A percentile compares a stretch with the other conserved stretches of the same genome.
phyloP scores from a whole-genome alignment of 1,140 invertebrate species.

The Bombyx mori region DNA sequence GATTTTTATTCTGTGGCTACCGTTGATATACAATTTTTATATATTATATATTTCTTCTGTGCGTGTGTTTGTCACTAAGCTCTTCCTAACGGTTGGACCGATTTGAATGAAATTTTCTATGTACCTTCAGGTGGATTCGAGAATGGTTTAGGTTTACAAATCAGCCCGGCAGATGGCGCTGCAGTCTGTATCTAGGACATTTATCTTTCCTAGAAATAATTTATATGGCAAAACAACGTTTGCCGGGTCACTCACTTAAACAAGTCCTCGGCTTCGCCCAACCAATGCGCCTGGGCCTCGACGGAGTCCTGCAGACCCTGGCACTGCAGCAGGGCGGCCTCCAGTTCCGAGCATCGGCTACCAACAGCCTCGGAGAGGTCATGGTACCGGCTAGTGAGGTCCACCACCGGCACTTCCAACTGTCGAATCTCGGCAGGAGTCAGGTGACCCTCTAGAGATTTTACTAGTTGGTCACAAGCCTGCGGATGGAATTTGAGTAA shows the following conservation, averaged over 20 bases:
- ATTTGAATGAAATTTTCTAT: too few relatives aligned
- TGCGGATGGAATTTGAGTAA: slow-evolving; percentile 26
- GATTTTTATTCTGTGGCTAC: too few relatives aligned
- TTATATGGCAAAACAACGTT: too few relatives aligned
- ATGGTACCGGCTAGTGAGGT: slow-evolving; percentile 83
- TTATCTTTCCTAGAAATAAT: too few relatives aligned
- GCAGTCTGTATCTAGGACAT: too few relatives aligned
- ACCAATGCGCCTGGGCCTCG: slow-evolving; percentile 87
- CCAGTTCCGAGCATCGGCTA: slow-evolving; percentile 86
- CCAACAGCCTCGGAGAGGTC: slow-evolving; percentile 80
- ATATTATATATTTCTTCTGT: too few relatives aligned
- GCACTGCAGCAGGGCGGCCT: slow-evolving; percentile 91
- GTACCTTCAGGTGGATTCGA: too few relatives aligned
- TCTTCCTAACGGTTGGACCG: too few relatives aligned
- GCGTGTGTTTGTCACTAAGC: too few relatives aligned
- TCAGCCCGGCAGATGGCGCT: too few relatives aligned
- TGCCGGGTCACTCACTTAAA: slow-evolving; percentile 75
- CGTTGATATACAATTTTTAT: too few relatives aligned
- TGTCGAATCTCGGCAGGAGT: slow-evolving; percentile 82
- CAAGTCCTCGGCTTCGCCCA: slow-evolving; percentile 86
- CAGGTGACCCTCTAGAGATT: slow-evolving; percentile 84
- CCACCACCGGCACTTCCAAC: slow-evolving; percentile 84
- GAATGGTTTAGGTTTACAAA: too few relatives aligned
- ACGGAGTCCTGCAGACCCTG: slow-evolving; percentile 95
- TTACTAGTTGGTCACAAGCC: slow-evolving; percentile 79